A percentile compares a stretch with the other conserved stretches of the same genome.
Evolutionary conservation across 2,113 vertebrate species (phyloP).

Genomic region (Arenaria interpres): DNA sequence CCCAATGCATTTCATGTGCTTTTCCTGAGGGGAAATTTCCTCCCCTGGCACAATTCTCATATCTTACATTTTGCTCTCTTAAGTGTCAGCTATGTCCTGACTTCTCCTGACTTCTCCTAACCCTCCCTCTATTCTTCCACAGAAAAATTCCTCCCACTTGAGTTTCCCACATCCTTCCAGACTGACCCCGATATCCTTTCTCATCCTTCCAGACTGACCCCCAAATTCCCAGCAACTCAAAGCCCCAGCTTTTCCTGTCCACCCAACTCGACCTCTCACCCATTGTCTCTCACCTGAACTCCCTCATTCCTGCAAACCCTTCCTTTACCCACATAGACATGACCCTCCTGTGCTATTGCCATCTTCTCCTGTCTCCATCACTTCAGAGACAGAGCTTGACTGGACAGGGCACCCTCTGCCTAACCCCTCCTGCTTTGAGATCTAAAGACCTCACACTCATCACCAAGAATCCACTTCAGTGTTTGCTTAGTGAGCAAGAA

Average conservation of each 20-base stretch:
- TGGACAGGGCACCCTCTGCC: background rate
- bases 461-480: background rate
- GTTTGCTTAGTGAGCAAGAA: background rate
- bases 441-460: background rate
- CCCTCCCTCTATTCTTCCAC: background rate
- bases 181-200: background rate
- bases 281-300: background rate
- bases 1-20: background rate
- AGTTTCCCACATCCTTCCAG: background rate
- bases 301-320: background rate
- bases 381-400: background rate
- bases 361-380: background rate
- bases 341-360: background rate
- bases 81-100: background rate
- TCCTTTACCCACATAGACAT: background rate
- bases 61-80: background rate
- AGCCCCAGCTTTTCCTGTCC: background rate
- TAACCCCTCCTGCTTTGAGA: background rate
- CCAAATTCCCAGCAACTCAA: background rate
- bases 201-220: background rate
- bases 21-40: background rate
- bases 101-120: background rate
- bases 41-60: background rate
- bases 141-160: background rate
- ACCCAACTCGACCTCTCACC: background rate